Base-by-base conservation (phyloP, 1,140 invertebrate species). In the Holotrichia oblita region DNA sequence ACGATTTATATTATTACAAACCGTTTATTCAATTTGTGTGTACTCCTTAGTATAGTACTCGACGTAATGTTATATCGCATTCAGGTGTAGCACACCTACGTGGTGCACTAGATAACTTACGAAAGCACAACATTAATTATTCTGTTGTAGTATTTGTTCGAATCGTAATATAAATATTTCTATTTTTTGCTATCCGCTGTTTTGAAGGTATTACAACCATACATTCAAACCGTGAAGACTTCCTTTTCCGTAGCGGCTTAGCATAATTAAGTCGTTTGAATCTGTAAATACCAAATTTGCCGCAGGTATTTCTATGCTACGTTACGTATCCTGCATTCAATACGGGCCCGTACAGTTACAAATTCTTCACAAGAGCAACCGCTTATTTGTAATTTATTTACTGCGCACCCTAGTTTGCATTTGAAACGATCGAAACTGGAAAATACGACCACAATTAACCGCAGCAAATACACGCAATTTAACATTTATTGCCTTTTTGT, bases 231-330 rank as follows among this genome's bases (percentile, higher is more conserved):
- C 17, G 9, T 22, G 10, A 6, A 22, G 17, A 64, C 44, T 64
- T 64, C 22, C 61, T 64, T 64, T 64, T 64, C 24, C 7, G 24
- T 24, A 12, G 17, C 59, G 22, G 61, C 10, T 64, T 17, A 2
- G 61, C 17, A 64, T 64, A 64, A 64, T 64, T 64, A 27, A 64
- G 61, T 27, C 61, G 61, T 64, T 64, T 20, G 61, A 64, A 64
- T 64, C 61, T 0, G 61, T 20, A 64, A 17, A 64, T 17, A 27
- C 61, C 61, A 64, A 17, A 20, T 14, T 27, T 27, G 61, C 61
- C 61, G 17, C 61, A 64, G 61, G 61, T 24, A 20, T 27, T 8
- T 22, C 17, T 20, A 6, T 24, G 24, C 9, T 12, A 22, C n/a
- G 14, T 64, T 24, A 48, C 44, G 12, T 12, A n/a, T 64, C 61